Percentiles rank a stretch among this genome's conserved stretches.
Evolutionary conservation across 2,113 vertebrate genomes (phyloP).

Genomic region (Hipposideros armiger): DNA sequence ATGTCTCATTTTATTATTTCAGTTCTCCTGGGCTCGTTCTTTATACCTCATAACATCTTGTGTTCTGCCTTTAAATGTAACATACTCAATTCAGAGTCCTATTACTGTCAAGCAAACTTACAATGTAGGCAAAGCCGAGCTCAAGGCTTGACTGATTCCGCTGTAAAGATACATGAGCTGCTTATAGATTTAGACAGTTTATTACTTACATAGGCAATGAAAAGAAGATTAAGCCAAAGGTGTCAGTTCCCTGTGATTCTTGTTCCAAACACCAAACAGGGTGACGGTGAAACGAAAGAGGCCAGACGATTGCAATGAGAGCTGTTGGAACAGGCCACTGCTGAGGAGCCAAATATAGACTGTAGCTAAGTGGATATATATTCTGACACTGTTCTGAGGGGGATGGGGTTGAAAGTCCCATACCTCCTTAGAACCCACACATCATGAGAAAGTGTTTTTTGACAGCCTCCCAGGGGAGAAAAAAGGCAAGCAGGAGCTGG

Average conservation of each 20-base stretch:
- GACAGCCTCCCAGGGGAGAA: neutral
- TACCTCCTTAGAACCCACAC: neutral
- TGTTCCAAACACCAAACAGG: neutral
- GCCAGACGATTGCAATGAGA: neutral
- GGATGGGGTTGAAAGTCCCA: neutral
- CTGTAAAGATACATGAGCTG: neutral
- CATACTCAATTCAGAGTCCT: neutral
- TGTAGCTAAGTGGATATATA: neutral
- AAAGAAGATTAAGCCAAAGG: neutral
- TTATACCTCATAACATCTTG: neutral
- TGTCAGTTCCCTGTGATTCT: neutral
- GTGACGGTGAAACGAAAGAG: neutral
- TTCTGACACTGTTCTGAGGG: neutral
- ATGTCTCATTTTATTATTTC: neutral
- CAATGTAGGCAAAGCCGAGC: neutral
- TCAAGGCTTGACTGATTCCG: neutral
- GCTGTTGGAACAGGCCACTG: neutral
- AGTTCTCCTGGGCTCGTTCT: neutral
- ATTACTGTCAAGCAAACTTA: neutral
- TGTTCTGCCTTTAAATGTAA: neutral
- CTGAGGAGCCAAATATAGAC: neutral
- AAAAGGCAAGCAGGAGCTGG: neutral
- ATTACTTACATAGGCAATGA: neutral
- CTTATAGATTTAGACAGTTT: constrained; percentile 12
- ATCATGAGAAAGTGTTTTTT: neutral